Evolutionary conservation across 2,113 vertebrate species (phyloP), one percentile per base, ranked within the genome.

Genomic region (Hystrix cristata): DNA sequence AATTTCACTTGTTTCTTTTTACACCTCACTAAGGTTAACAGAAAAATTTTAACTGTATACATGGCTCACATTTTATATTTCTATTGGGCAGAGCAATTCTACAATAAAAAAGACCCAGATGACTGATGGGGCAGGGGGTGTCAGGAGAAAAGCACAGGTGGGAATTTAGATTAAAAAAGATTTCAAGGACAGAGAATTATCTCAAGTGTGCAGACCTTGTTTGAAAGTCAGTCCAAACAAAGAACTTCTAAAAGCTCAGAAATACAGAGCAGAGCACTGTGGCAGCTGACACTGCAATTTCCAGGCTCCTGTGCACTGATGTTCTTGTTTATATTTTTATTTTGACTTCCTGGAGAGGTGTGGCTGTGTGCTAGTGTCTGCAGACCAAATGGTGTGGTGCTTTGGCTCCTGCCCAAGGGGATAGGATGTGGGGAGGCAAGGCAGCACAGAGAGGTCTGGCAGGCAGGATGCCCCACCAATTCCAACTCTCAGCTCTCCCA

Each of bases 311-410:
- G 16, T 34, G 76, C 18, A 53, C 16, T 34, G 29, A 74, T 3
- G 19, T 46, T 21, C 59, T 60, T 21, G 59, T 60, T 74, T 43
- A 2, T 46, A 38, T 23, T 74, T 43, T 8, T 46, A 38, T 23
- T 18, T 25, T 16, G 59, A 16, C 15, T 60, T 83, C 7, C 3
- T 3, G 31, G 83, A 1, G 46, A n/a, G 34, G 46, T 9, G 31
- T 38, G 55, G 5, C 31, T 5, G 16, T 23, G 34, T 13, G 11
- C 25, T 15, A 10, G 27, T 21, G 51, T 48, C 43, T 21, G 9
- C 25, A 1, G 4, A 11, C 3, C 8, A 7, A 18, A 31, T 21
- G 43, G 16, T 6, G 5, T 11, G 10, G 27, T 31, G 10, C 34
- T 59, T 21, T 4, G 34, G 59, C 34, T 57, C 34, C 38, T 34